Evolutionary conservation across 2,888 invertebrate genomes (phyloP), one percentile per base, ranked within the genome.

Genomic region (Imbricaverruca yamaguchii): DNA sequence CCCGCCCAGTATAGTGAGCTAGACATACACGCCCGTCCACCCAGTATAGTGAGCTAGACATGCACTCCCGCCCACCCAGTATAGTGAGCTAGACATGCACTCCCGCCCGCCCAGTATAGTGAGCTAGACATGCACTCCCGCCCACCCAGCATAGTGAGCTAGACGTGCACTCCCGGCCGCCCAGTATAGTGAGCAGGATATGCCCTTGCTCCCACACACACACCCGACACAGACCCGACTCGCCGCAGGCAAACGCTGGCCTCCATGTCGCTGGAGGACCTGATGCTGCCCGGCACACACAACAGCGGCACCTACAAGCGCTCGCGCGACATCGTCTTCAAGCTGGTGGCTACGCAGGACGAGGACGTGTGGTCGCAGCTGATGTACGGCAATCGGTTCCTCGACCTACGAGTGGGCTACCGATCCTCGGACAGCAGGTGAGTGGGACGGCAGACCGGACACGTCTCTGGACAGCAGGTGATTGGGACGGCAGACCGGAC

Each of bases 291-390:
- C 1, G 92, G 92, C 0, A 91, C 92, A 0, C 93, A 93, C 85
- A 91, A 92, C 86, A 91, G 92, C 0, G 92, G 91, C 10, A 89
- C 91, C 18, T 92, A 90, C 85, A 86, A 78, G 23, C 57, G 74
- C 12, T 83, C 83, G 15, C 81, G 77, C 18, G 83, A 85, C 81
- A 83, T 83, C 53, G 83, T 84, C 59, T 81, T 83, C 55, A 82
- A 83, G 57, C 85, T 81, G 84, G 83, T 83, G 59, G 85, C 90
- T 81, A 91, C 91, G 74, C 95, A 95, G 87, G 94, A 94, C 86
- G 91, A 93, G 82, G 91, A 91, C 85, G 89, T 95, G 80, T 95
- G 94, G 93, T 91, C 91, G 0, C 95, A 95, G 86, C 89, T 95
- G 25, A 92, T 93, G 0, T 92, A 93, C 86, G 95, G 95, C 80